These are phyloP conservation scores for Hoplodrina ambigua DNA, from an alignment of 2,888 invertebrate species.

Conservation along the genomic window DNA sequence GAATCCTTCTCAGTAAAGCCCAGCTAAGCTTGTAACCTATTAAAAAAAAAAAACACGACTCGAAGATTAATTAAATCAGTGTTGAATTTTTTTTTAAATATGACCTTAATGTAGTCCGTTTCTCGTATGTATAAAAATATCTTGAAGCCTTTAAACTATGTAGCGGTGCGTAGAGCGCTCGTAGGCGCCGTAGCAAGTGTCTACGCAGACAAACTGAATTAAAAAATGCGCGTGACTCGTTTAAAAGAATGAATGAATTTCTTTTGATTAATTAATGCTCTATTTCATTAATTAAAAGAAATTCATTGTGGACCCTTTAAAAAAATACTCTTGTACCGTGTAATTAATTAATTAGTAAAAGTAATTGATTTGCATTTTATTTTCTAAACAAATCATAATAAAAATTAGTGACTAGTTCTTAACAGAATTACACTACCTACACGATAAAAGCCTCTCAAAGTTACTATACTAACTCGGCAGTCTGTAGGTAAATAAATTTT, in stretches of 20 bases:
- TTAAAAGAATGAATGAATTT: too few relatives aligned
- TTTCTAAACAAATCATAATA: neutral
- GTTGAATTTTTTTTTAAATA: neutral
- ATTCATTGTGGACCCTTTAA: too few relatives aligned
- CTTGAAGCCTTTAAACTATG: conserved; percentile 13
- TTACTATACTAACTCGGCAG: conserved; percentile 18
- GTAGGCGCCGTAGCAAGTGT: conserved; percentile 34
- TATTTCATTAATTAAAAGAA: too few relatives aligned
- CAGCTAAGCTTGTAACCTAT: neutral
- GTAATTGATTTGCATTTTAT: neutral
- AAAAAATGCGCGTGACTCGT: neutral
- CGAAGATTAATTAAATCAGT: neutral
- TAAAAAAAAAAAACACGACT: neutral
- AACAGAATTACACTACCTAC: conserved; percentile 7
- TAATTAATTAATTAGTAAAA: too few relatives aligned
- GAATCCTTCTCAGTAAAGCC: too few relatives aligned
- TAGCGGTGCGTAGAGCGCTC: conserved; percentile 7
- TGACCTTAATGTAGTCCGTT: neutral
- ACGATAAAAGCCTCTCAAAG: conserved; percentile 31
- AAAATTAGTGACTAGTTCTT: neutral
- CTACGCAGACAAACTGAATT: conserved; percentile 14
- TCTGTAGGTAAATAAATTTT: conserved; percentile 18
- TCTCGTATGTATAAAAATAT: neutral
- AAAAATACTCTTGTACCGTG: too few relatives aligned
- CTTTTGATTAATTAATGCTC: too few relatives aligned